These are phyloP conservation scores for Lottia gigantea DNA, from an alignment of 2,888 invertebrate species.

Conservation along the genomic window DNA sequence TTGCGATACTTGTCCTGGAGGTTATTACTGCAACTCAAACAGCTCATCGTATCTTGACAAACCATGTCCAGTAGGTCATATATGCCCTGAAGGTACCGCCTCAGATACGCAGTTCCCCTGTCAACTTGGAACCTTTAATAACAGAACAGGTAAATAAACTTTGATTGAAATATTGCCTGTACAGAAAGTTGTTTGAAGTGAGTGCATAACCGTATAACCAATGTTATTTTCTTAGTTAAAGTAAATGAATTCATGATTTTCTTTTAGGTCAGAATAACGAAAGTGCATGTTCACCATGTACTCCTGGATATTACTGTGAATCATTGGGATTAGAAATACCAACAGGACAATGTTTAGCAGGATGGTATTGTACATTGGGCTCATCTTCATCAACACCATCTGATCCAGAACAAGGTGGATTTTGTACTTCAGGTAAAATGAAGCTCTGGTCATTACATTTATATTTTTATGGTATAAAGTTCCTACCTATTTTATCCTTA, in stretches of 20 bases:
- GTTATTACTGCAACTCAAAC: constrained; percentile 57
- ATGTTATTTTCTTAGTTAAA: no score
- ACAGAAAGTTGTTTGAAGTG: no score
- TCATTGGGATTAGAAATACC: constrained; percentile 46
- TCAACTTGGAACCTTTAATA: constrained; percentile 61
- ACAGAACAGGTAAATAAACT: constrained; percentile 52
- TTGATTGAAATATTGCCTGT: no score
- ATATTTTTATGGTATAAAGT: no score
- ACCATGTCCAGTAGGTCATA: constrained; percentile 62
- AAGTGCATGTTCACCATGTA: constrained; percentile 49
- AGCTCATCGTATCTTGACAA: constrained; percentile 54
- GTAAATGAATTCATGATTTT: neutral
- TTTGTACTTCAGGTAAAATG: constrained; percentile 54
- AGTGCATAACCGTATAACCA: no score
- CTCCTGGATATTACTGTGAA: constrained; percentile 57
- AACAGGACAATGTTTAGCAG: constrained; percentile 53
- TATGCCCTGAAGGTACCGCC: constrained; percentile 54
- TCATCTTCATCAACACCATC: constrained; percentile 54
- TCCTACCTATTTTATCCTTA: no score
- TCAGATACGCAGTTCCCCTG: constrained; percentile 53
- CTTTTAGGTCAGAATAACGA: constrained; percentile 47
- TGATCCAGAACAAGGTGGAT: constrained; percentile 57
- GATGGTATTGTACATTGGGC: constrained; percentile 58
- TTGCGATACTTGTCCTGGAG: constrained; percentile 57
- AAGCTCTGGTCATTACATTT: no score